These are phyloP conservation scores for Anthophora plumipes DNA, from an alignment of 2,888 invertebrate genomes.

Conservation along the genomic window DNA sequence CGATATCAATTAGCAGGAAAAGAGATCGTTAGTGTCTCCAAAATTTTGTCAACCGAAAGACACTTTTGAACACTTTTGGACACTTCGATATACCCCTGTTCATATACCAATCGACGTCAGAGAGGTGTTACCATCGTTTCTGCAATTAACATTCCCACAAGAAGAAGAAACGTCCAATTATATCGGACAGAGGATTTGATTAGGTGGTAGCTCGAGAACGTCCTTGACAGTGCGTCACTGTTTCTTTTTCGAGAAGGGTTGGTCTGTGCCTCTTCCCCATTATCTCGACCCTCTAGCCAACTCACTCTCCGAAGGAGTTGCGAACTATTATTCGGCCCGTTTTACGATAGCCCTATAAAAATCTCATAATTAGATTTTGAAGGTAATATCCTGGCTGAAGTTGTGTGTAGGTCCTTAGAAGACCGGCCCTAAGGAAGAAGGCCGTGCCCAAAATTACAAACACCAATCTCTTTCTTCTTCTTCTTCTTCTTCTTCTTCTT, in stretches of 20 bases:
- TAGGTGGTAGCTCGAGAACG: slow-evolving; percentile 16
- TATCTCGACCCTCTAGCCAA: slow-evolving; percentile 41
- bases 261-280: slow-evolving; percentile 47
- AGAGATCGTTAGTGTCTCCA: too few relatives aligned
- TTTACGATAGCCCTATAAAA: slow-evolving; percentile 85
- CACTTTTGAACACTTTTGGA: too few relatives aligned
- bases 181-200: slow-evolving; percentile 20
- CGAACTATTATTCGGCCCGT: slow-evolving; percentile 76
- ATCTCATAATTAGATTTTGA: slow-evolving; percentile 84
- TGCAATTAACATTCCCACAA: slow-evolving; percentile 15
- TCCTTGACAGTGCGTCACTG: slow-evolving; percentile 39
- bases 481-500: slow-evolving; percentile 15
- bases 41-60: too few relatives aligned
- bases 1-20: too few relatives aligned
- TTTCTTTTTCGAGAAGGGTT: slow-evolving; percentile 45
- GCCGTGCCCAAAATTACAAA: slow-evolving; percentile 69
- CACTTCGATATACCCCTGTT: too few relatives aligned
- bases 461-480: slow-evolving; percentile 47
- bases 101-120: background rate
- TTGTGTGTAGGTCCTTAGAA: slow-evolving; percentile 40
- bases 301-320: slow-evolving; percentile 40
- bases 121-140: background rate
- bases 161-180: slow-evolving; percentile 16
- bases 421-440: slow-evolving; percentile 35
- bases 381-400: slow-evolving; percentile 82